phyloP scores from a whole-genome alignment of 1,140 invertebrate species.

The Lepidostoma basale region DNA sequence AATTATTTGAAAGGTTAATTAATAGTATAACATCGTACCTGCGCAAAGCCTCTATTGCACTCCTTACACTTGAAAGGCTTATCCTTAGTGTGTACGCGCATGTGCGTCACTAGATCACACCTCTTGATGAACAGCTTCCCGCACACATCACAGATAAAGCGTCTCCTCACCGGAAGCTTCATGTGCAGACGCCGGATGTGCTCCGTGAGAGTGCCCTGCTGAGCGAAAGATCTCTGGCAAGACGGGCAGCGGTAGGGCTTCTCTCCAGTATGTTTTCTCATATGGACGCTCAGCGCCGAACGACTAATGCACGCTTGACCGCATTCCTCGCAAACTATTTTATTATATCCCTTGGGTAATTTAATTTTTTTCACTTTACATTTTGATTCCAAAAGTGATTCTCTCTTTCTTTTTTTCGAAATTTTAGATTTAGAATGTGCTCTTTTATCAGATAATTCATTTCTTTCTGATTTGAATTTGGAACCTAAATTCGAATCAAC shows the following conservation, averaged over 20 bases:
- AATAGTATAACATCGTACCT: too few relatives aligned
- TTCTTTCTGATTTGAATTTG: too few relatives aligned
- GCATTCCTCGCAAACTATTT: background rate
- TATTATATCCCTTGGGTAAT: too few relatives aligned
- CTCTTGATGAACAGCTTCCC: conserved; percentile 56
- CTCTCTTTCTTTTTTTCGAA: too few relatives aligned
- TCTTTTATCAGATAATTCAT: too few relatives aligned
- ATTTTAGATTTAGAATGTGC: background rate
- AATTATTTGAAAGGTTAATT: too few relatives aligned
- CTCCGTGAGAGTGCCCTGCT: conserved; percentile 11
- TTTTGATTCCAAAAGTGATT: too few relatives aligned
- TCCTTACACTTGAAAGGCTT: conserved; percentile 70
- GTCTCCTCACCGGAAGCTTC: background rate
- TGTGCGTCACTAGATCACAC: conserved; percentile 54
- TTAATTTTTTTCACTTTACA: too few relatives aligned
- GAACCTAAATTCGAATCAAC: too few relatives aligned
- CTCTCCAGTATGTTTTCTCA: conserved; percentile 32
- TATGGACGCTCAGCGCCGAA: conserved; percentile 17
- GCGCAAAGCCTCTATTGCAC: too few relatives aligned
- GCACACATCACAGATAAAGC: conserved; percentile 53
- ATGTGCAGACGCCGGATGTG: background rate
- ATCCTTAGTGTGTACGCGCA: conserved; percentile 32
- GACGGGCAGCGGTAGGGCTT: conserved; percentile 37
- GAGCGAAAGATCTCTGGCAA: conserved; percentile 33
- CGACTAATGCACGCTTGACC: too few relatives aligned